These are phyloP conservation scores for Callinectes sapidus DNA, from an alignment of 2,888 invertebrate genomes.

Conservation along the genomic window DNA sequence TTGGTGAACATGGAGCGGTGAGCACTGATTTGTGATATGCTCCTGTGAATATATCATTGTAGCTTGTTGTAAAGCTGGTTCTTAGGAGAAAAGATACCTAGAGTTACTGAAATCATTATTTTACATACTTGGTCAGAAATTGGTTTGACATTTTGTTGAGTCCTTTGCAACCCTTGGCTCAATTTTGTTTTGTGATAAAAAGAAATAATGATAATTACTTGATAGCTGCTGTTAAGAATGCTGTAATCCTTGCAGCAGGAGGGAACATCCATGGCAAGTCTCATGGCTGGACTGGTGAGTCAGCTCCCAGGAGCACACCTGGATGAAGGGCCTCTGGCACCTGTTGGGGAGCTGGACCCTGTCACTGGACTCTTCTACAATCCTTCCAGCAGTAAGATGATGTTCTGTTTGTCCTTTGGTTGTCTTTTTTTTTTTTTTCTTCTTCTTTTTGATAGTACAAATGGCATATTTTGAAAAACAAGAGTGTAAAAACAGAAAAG, in stretches of 20 bases:
- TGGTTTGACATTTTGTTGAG: background rate
- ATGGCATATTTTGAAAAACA: background rate
- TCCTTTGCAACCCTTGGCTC: background rate
- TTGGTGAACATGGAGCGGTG: constrained; percentile 58
- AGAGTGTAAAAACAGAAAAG: background rate
- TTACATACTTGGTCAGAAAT: background rate
- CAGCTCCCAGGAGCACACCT: constrained; percentile 58
- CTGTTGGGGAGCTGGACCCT: constrained; percentile 65
- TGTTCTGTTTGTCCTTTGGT: background rate
- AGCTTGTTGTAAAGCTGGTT: background rate
- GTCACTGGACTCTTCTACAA: constrained; percentile 70
- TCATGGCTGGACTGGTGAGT: constrained; percentile 60
- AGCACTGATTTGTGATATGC: background rate
- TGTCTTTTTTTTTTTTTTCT: background rate
- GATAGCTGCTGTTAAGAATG: background rate
- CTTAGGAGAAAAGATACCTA: too few species aligned
- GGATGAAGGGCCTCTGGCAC: constrained; percentile 50
- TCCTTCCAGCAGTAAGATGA: constrained; percentile 57
- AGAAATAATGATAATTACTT: background rate
- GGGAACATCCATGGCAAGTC: constrained; percentile 61
- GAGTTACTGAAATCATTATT: background rate
- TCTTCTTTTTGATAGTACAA: background rate
- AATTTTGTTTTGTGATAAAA: background rate
- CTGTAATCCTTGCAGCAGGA: constrained; percentile 37
- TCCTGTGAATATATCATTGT: background rate